Evolutionary conservation across 2,113 vertebrate species (phyloP).

Genomic region (Zingel zingel): DNA sequence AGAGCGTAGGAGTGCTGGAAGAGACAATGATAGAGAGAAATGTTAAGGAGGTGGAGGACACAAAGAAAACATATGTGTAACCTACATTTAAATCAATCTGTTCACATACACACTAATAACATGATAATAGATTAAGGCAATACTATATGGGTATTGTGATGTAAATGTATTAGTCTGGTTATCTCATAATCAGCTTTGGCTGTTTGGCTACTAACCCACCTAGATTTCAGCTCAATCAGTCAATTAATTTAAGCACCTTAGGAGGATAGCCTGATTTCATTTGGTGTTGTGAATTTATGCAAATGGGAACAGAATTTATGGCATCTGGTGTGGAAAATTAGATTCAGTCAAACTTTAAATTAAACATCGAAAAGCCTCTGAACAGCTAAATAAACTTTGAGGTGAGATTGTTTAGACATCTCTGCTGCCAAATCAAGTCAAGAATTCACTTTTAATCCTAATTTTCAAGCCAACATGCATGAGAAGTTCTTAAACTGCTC

Average conservation of each 20-base stretch:
- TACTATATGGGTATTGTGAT: conserved; percentile 36
- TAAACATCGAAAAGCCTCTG: background rate
- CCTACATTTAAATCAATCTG: conserved; percentile 13
- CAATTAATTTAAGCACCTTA: conserved; percentile 24
- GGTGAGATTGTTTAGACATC: background rate
- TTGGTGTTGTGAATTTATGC: background rate
- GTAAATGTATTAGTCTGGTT: conserved; percentile 42
- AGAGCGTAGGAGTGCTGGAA: conserved; percentile 9
- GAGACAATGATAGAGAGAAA: background rate
- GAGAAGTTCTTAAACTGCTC: background rate
- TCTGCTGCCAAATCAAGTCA: background rate
- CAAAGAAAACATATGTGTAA: background rate
- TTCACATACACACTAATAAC: background rate
- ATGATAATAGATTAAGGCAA: conserved; percentile 34
- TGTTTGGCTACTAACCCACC: conserved; percentile 25
- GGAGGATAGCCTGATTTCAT: background rate
- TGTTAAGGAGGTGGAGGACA: background rate
- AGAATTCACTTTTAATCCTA: background rate
- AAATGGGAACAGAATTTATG: background rate
- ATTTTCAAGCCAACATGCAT: background rate
- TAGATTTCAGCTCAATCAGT: conserved; percentile 24
- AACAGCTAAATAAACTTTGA: background rate
- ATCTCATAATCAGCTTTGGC: conserved; percentile 67
- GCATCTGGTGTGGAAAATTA: background rate
- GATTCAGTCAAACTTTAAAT: no score